phyloP scores from a whole-genome alignment of 2,797 vertebrate genomes.

The Rhyacichthys aspro region DNA sequence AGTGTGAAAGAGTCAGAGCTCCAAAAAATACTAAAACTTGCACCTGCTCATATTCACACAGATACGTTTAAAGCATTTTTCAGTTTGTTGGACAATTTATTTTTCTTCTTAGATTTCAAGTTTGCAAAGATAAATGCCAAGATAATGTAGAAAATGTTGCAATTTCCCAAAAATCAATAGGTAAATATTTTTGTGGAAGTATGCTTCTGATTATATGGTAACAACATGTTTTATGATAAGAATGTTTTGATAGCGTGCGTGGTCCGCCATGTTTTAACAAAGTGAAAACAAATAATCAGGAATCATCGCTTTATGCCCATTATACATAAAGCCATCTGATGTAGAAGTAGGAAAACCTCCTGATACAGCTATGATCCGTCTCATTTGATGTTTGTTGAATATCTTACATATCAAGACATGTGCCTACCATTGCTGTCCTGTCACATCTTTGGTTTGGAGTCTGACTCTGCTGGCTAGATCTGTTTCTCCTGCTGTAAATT shows the following conservation, averaged over 20 bases:
- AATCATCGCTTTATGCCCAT: not conserved
- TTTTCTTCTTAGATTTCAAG: too few species aligned
- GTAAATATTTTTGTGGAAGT: too few species aligned
- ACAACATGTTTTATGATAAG: too few species aligned
- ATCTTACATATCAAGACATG: not conserved
- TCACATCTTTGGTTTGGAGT: slow-evolving; percentile 41
- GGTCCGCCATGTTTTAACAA: too few species aligned
- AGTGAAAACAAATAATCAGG: too few species aligned
- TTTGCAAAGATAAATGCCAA: not conserved
- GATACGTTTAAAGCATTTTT: too few species aligned
- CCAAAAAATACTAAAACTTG: not conserved
- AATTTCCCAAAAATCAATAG: not conserved
- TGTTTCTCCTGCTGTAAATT: slow-evolving; percentile 49
- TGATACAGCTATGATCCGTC: not conserved
- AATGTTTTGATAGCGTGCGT: too few species aligned
- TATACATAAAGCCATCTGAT: too few species aligned
- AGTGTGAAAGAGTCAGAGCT: not conserved
- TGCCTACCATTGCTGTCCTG: slow-evolving; percentile 25
- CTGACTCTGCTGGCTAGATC: slow-evolving; percentile 71
- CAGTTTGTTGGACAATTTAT: too few species aligned
- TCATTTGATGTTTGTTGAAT: not conserved
- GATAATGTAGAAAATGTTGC: too few species aligned
- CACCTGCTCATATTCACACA: not conserved
- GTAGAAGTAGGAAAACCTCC: too few species aligned
- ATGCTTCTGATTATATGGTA: too few species aligned